These are phyloP conservation scores for Tenthredo notha DNA, from an alignment of 2,888 invertebrate species.

Conservation along the genomic window DNA sequence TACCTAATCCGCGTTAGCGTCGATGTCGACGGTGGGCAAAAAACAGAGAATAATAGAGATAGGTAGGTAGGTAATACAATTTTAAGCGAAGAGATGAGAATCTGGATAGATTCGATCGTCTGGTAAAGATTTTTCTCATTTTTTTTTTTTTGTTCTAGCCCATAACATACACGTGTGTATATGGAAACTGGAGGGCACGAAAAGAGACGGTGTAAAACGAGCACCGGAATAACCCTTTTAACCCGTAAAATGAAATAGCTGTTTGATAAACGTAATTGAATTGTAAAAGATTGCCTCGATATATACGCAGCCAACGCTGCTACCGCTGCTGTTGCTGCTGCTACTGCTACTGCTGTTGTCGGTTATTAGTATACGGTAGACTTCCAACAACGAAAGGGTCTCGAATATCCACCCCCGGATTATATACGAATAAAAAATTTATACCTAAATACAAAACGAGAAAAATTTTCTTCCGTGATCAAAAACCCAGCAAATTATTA, in stretches of 20 bases:
- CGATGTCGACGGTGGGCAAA: background rate
- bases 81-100: slow-evolving; percentile 1
- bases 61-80: background rate
- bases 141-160: background rate
- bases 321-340: background rate
- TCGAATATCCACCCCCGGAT: slow-evolving; percentile 27
- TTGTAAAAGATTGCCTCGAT: slow-evolving; percentile 48
- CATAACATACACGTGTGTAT: background rate
- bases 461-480: slow-evolving; percentile 1
- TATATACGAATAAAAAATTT: slow-evolving; percentile 10
- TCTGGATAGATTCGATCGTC: background rate
- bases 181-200: background rate
- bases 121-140: no score
- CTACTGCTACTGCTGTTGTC: background rate
- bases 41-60: background rate
- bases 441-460: background rate
- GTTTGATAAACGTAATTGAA: slow-evolving; percentile 51
- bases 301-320: background rate
- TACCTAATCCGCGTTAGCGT: slow-evolving; percentile 20
- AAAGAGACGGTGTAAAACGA: slow-evolving; percentile 27
- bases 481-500: background rate
- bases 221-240: slow-evolving; percentile 47
- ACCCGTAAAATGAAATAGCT: slow-evolving; percentile 48
- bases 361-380: slow-evolving; percentile 30
- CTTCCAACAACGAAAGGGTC: slow-evolving; percentile 27